Evolutionary conservation across 2,888 invertebrate genomes (phyloP), one percentile per base, ranked within the genome.

Genomic region (Zonitis immaculata): DNA sequence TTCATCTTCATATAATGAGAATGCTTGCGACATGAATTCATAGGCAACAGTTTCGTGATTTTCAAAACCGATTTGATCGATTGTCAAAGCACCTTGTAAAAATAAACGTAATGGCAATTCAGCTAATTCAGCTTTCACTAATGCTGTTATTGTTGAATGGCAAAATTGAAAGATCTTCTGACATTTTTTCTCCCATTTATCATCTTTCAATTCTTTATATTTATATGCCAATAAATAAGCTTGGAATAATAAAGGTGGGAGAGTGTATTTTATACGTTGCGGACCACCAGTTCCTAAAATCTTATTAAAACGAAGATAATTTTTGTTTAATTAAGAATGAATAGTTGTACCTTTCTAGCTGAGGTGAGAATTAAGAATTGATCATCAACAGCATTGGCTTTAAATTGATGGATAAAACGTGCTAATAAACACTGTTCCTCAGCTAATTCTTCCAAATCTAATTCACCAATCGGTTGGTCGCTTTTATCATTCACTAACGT

Each of bases 81-180:
- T 92, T 0, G 95, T 92, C 44, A 97, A 78, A 0, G 97, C 97
- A 2, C 97, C 98, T 78, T 98, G 95, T 2, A 99, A 82, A 76
- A 96, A 99, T 48, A 99, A 77, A 59, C 98, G 82, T 35, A 99
- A 78, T 0, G 98, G 95, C 51, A 99, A 75, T 71, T 99, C 98
- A 0, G 96, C 91, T 42, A 95, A 78, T 72, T 98, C 98, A 0
- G 95, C 95, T 75, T 98, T 97, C 47, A 95, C 93, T 47, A 99
- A 79, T 53, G 92, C 91, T 20, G 88, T 89, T 67, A 99, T 94
- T 0, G 96, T 97, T 67, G 93, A 90, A 74, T 96, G 96, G 71
- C 95, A 97, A 75, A 97, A 98, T 77, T 97, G 94, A 79, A 99
- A 94, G 61, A 99, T 95, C 77, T 97, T 98, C 74, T 92, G 91